Evolutionary conservation across 2,888 invertebrate species (phyloP).

Genomic region (Erebia epiphron): DNA sequence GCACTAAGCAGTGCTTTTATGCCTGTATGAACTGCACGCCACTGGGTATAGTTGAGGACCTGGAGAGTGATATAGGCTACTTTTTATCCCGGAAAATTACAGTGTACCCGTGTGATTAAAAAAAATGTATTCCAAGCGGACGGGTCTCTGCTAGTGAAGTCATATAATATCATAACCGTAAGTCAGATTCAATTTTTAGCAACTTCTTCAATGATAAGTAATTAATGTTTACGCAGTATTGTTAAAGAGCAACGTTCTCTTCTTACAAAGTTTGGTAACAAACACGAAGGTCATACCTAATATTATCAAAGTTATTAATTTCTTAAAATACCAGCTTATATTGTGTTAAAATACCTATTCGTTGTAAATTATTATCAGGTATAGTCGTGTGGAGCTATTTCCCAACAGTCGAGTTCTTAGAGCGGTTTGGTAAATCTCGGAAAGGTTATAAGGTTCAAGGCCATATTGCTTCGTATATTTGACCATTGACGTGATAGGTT

Average conservation of each 20-base stretch:
- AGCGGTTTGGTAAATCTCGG: conserved; percentile 40
- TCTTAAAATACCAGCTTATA: conserved; percentile 16
- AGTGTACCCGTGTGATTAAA: no score
- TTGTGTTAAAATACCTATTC: conserved; percentile 17
- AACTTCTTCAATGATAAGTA: not conserved
- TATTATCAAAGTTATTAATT: conserved; percentile 16
- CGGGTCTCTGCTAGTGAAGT: no score
- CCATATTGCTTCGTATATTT: conserved; percentile 41
- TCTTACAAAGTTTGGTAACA: conserved; percentile 13
- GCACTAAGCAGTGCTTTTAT: no score
- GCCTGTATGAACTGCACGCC: no score
- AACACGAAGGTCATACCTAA: conserved; percentile 8
- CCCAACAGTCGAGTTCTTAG: conserved; percentile 38
- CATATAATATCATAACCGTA: no score
- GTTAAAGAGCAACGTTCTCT: not conserved
- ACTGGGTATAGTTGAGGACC: no score
- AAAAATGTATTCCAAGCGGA: no score
- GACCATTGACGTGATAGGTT: conserved; percentile 33
- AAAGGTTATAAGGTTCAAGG: conserved; percentile 43
- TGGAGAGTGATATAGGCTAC: no score
- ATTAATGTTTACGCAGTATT: conserved; percentile 1
- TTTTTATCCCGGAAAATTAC: no score
- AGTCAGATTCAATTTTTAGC: no score
- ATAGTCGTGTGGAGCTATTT: conserved; percentile 27
- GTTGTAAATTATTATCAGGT: conserved; percentile 14